phyloP scores from a whole-genome alignment of 2,113 vertebrate species.

The Aix galericulata region DNA sequence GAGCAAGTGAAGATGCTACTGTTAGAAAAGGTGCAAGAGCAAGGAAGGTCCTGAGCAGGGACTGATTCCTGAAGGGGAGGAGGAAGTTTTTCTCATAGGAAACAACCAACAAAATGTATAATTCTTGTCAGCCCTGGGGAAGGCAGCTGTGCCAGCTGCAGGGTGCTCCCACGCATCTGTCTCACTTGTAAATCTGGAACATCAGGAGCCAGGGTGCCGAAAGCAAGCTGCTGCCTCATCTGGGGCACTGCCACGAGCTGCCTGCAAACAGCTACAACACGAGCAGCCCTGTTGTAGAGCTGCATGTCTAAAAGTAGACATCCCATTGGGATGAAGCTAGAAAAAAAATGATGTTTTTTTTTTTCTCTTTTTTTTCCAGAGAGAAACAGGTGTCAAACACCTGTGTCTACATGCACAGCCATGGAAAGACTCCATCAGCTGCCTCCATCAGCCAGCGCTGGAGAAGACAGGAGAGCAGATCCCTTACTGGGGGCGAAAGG shows the following conservation, averaged over 20 bases:
- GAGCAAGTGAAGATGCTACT: neutral
- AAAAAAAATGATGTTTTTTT: neutral
- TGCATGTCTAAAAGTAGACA: neutral
- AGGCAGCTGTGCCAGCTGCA: neutral
- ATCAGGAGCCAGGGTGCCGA: rapidly evolving
- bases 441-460: rapidly evolving
- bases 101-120: too few relatives aligned
- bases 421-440: neutral
- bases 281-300: neutral
- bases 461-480: neutral
- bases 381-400: neutral
- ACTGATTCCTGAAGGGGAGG: neutral
- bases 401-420: neutral
- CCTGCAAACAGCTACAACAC: neutral
- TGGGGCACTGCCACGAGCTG: rapidly evolving
- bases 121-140: neutral
- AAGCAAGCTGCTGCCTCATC: neutral
- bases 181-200: neutral
- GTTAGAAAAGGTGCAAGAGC: rapidly evolving
- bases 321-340: neutral
- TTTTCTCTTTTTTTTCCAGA: neutral
- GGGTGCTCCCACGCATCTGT: rapidly evolving
- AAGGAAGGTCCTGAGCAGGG: neutral
- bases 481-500: neutral
- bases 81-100: neutral